Conservation (phyloP, 2,113 vertebrate species). For the Theristicus caerulescens region DNA sequence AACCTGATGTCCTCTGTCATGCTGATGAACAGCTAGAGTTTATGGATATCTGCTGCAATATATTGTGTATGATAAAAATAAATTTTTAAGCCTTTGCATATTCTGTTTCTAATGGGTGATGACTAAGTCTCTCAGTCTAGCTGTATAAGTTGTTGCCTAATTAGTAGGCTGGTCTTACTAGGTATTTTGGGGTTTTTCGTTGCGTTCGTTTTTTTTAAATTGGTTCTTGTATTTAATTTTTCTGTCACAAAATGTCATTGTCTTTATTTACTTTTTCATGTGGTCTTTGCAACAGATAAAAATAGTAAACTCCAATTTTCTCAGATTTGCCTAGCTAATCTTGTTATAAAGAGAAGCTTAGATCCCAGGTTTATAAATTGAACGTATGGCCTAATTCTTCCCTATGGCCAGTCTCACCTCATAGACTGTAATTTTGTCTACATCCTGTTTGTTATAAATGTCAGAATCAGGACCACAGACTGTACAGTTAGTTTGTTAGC, state of each 20-base stretch:
- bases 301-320: neutral
- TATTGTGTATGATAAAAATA: neutral
- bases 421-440: neutral
- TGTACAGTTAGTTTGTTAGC: neutral
- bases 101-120: neutral
- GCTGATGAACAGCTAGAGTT: neutral
- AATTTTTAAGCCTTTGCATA: neutral
- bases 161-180: slow-evolving; percentile 23
- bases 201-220: neutral
- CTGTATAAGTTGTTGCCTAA: neutral
- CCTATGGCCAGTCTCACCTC: neutral
- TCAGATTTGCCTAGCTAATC: slow-evolving; percentile 35
- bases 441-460: neutral
- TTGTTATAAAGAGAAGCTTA: slow-evolving; percentile 45
- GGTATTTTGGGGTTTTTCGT: neutral
- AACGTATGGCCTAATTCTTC: neutral
- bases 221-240: neutral
- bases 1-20: slow-evolving; percentile 2
- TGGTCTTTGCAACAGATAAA: neutral
- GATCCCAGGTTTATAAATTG: neutral
- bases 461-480: neutral
- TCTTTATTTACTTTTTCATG: slow-evolving; percentile 14
- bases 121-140: neutral
- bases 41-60: neutral
- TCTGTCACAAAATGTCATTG: neutral